Conservation (phyloP, 2,113 vertebrate species). For the Oreotrochilus melanogaster region DNA sequence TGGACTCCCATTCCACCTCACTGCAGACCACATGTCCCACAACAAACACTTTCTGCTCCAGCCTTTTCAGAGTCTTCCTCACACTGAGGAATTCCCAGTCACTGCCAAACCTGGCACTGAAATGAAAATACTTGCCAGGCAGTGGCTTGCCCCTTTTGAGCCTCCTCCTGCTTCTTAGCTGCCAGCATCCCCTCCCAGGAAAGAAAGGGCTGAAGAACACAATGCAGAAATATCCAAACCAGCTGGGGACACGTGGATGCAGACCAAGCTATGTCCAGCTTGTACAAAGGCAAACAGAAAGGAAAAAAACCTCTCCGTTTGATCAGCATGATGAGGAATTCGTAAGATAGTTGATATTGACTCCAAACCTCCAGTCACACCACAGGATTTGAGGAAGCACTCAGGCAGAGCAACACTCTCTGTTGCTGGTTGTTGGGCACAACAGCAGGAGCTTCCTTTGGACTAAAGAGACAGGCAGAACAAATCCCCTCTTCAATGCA, state of each 20-base stretch:
- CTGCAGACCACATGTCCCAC: accelerated
- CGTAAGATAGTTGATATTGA: accelerated
- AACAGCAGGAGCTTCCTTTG: neutral
- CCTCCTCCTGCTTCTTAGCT: neutral
- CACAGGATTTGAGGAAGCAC: neutral
- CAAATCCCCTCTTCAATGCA: slow-evolving; percentile 41
- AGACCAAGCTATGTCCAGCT: neutral
- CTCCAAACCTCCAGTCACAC: neutral
- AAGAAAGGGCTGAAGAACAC: neutral
- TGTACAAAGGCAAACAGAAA: neutral
- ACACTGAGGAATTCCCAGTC: neutral
- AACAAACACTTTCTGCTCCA: neutral
- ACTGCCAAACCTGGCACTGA: neutral
- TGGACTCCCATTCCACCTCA: neutral
- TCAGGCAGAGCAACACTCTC: neutral
- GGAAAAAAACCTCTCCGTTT: neutral
- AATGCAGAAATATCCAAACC: neutral
- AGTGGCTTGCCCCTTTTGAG: accelerated
- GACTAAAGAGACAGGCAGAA: slow-evolving; percentile 12
- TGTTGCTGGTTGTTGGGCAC: too few species aligned
- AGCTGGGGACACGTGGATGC: neutral
- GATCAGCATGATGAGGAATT: neutral
- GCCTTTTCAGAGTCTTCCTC: neutral
- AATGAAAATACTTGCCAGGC: neutral
- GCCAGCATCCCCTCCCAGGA: neutral